These are phyloP conservation scores for Lasioglossum malachurum DNA, from an alignment of 2,888 invertebrate species.

Conservation along the genomic window DNA sequence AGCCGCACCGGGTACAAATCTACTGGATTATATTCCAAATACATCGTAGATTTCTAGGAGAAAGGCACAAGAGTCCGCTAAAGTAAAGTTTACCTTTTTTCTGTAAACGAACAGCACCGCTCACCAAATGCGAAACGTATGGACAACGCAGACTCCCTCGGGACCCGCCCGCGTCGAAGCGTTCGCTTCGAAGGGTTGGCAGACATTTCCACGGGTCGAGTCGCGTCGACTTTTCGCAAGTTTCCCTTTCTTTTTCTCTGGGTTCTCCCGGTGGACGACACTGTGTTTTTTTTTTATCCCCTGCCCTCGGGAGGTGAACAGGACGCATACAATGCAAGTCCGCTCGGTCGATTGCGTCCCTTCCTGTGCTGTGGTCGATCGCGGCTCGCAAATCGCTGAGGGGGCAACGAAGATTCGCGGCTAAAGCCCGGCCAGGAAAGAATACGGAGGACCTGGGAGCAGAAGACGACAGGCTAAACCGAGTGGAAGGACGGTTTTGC, in stretches of 20 bases:
- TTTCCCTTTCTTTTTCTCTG: neutral
- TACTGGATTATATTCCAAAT: no score
- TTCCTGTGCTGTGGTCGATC: slow-evolving; percentile 21
- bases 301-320: neutral
- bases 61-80: no score
- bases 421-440: slow-evolving; percentile 27
- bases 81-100: no score
- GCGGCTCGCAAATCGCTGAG: slow-evolving; percentile 6
- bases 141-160: neutral
- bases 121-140: neutral
- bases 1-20: no score
- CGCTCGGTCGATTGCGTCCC: slow-evolving; percentile 38
- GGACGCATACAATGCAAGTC: slow-evolving; percentile 13
- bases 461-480: slow-evolving; percentile 56
- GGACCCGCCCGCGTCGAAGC: neutral
- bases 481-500: slow-evolving; percentile 57
- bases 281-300: neutral
- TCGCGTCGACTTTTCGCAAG: slow-evolving; percentile 36
- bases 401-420: neutral
- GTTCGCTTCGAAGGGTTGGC: neutral
- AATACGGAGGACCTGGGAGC: slow-evolving; percentile 28
- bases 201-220: slow-evolving; percentile 29
- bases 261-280: neutral
- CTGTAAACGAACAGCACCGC: no score
- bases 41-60: no score